Evolutionary conservation across 2,113 vertebrate genomes (phyloP).

Genomic region (Drymodes brunneopygia): DNA sequence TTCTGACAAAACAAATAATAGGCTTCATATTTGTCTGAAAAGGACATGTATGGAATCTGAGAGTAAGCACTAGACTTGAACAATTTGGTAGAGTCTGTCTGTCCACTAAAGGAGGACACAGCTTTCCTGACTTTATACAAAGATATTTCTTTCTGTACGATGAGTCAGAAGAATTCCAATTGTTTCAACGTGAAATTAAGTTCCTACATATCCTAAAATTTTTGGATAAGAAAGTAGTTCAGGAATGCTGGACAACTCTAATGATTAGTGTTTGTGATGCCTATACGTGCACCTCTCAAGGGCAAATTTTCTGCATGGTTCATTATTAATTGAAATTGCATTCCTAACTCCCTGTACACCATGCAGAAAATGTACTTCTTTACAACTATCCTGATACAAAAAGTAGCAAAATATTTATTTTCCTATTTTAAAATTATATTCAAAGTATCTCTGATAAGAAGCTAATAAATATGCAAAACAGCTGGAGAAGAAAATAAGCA

Average conservation of each 20-base stretch:
- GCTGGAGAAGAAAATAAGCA: constrained; percentile 4
- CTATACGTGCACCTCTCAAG: background rate
- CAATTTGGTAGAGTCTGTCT: background rate
- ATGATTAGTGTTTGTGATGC: background rate
- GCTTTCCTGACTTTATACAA: background rate
- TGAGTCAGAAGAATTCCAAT: background rate
- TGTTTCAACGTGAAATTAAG: background rate
- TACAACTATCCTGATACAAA: background rate
- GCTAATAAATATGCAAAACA: constrained; percentile 44
- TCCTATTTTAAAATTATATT: constrained; percentile 17
- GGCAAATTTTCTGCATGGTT: background rate
- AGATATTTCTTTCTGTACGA: background rate
- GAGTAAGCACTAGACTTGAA: background rate
- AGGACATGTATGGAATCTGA: background rate
- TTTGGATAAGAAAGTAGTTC: background rate
- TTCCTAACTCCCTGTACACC: background rate
- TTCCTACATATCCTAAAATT: background rate
- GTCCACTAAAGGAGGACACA: background rate
- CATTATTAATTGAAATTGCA: constrained; percentile 21
- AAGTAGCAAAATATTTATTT: constrained; percentile 40
- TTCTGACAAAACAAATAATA: background rate
- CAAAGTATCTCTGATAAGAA: constrained; percentile 1
- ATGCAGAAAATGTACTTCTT: constrained; percentile 13
- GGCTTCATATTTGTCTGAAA: background rate
- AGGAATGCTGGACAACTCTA: background rate